These are phyloP conservation scores for Amphiura filiformis DNA, from an alignment of 35 echinoderm and acorn worm genomes.

Conservation along the genomic window DNA sequence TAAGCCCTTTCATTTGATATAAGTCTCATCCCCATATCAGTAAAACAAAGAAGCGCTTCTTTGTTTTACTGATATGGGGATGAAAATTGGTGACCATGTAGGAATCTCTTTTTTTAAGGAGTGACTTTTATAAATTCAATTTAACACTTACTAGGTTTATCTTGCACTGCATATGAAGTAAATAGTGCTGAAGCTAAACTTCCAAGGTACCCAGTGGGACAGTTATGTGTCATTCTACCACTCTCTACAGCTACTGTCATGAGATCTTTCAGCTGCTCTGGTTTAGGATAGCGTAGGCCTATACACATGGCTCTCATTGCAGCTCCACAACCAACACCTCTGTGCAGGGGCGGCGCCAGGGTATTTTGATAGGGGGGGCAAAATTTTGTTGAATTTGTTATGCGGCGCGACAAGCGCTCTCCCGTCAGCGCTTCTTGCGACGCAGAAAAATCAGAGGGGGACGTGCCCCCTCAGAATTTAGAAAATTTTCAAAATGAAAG, in stretches of 20 bases:
- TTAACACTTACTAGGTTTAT: slow-evolving; percentile 47
- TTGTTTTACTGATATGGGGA: neutral
- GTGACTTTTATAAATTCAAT: neutral
- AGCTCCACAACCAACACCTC: slow-evolving; percentile 87
- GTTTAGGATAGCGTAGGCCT: slow-evolving; percentile 67
- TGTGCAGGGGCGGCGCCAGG: neutral
- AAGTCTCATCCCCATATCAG: too few relatives aligned
- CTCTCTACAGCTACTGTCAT: slow-evolving; percentile 75
- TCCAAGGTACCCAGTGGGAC: slow-evolving; percentile 82
- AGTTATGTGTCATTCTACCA: slow-evolving; percentile 91
- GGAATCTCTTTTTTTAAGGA: neutral
- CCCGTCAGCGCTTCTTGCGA: neutral
- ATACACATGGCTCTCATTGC: slow-evolving; percentile 98
- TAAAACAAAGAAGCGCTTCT: neutral
- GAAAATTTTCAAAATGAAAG: too few relatives aligned
- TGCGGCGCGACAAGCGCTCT: neutral
- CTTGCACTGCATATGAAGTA: slow-evolving; percentile 77
- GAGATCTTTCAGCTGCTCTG: slow-evolving; percentile 40
- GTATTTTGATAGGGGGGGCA: too few relatives aligned
- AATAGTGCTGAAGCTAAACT: slow-evolving; percentile 74
- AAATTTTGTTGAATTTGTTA: too few relatives aligned
- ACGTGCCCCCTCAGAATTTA: too few relatives aligned
- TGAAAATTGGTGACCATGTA: neutral
- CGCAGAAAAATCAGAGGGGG: neutral
- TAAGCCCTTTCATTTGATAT: too few relatives aligned